Evolutionary conservation across 2,797 vertebrate genomes (phyloP).

Genomic region (Capromys pilorides): DNA sequence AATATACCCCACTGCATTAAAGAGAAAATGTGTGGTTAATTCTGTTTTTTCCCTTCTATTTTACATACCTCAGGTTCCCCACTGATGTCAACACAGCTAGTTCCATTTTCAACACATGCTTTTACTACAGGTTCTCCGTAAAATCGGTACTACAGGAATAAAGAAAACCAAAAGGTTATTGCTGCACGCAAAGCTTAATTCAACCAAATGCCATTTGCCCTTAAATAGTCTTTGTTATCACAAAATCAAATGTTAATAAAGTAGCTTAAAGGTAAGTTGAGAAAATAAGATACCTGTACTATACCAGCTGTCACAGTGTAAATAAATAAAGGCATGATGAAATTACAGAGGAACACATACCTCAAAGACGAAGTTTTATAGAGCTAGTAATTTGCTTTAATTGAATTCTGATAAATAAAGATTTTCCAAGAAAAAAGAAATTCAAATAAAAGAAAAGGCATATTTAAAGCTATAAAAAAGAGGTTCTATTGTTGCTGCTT

Average conservation of each 20-base stretch:
- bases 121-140: constrained; percentile 94
- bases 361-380: background rate
- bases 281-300: background rate
- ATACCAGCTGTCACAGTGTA: background rate
- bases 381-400: background rate
- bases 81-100: constrained; percentile 93
- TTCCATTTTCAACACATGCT: constrained; percentile 95
- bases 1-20: background rate
- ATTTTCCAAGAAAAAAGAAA: constrained; percentile 39
- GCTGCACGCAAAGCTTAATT: constrained; percentile 12
- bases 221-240: constrained; percentile 24
- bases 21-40: background rate
- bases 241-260: constrained; percentile 29
- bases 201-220: constrained; percentile 10
- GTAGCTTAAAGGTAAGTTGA: background rate
- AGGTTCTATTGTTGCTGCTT: background rate
- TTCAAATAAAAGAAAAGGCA: background rate
- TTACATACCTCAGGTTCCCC: constrained; percentile 95
- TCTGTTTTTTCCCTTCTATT: background rate
- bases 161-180: constrained; percentile 49
- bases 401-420: constrained; percentile 39
- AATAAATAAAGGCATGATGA: background rate
- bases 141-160: constrained; percentile 90
- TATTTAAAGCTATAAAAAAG: background rate
- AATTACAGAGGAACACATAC: background rate